phyloP scores from a whole-genome alignment of 2,888 invertebrate species.

The Microctonus hyperodae region DNA sequence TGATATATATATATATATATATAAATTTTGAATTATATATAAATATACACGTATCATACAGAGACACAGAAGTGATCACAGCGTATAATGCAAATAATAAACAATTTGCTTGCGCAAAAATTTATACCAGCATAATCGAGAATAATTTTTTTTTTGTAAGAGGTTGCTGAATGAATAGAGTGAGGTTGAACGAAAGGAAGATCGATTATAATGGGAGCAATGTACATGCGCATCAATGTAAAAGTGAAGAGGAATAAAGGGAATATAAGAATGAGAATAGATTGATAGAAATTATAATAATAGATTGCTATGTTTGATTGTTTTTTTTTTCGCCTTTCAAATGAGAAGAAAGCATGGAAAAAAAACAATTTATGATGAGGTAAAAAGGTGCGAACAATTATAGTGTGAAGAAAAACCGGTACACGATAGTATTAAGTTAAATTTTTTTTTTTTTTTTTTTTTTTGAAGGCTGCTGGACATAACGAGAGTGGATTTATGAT shows the following conservation, averaged over 20 bases:
- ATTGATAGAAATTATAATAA: neutral
- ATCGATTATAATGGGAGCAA: neutral
- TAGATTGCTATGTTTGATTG: neutral
- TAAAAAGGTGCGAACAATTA: neutral
- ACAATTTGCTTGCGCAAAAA: neutral
- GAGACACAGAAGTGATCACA: neutral
- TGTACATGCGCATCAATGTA: constrained; percentile 4
- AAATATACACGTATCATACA: neutral
- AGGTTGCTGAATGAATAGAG: constrained; percentile 9
- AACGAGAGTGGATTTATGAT: constrained; percentile 12
- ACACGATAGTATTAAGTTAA: constrained; percentile 57
- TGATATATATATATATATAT: neutral
- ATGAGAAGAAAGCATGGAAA: neutral
- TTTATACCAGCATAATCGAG: neutral
- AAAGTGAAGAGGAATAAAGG: neutral
- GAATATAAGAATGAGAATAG: neutral
- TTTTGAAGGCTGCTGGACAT: constrained; percentile 38
- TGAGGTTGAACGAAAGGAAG: constrained; percentile 1
- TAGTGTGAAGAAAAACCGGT: constrained; percentile 29
- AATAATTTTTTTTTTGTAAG: neutral
- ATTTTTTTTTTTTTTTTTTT: constrained; percentile 27
- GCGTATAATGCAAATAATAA: neutral
- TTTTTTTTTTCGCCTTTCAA: neutral
- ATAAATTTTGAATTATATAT: neutral
- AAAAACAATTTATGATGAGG: neutral